Base-by-base conservation (phyloP, 2,888 invertebrate species). In the Doris montereyensis region DNA sequence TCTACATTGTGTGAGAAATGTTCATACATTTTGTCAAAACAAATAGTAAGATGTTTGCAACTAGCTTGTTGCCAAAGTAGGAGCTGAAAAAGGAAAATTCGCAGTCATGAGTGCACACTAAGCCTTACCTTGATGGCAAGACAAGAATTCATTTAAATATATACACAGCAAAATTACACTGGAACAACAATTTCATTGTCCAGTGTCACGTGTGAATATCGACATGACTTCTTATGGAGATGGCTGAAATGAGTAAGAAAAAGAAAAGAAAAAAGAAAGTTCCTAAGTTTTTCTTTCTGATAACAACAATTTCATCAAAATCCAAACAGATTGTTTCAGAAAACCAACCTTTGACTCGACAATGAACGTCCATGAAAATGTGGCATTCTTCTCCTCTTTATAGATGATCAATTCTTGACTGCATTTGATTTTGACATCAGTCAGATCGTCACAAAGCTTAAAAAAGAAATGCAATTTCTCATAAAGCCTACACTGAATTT, bases 171-270 rank as follows among this genome's bases (percentile, higher is more conserved):
- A 58, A 21, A 2, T 58, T n/a, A n/a, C n/a, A 21, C 24, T 58
- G 10, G 24, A 58, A 2, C 58, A 58, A 4, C 24, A 58, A 58
- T n/a, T 58, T 58, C 8, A 21, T 21, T 86, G 80, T 89, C 88
- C 2, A 87, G 88, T n/a, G n/a, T n/a, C 5, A 85, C 85, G 76
- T 85, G 82, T 0, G 90, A 90, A 79, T 88, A 91, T 74, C 84
- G 85, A 81, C 89, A 89, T 26, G 86, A 85, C n/a, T 78, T 78
- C 1, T 81, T 83, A 10, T 84, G 77, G 65, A 76, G 8, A 78
- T 89, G 86, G 26, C 88, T 41, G 52, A 17, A 41, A 41, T 10
- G 17, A 41, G 52, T 41, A 41, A 74, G n/a, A 74, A 62, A n/a
- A 5, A 62, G 10, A 62, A 62, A 62, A 10, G 62, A 24, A 62